Base-by-base conservation (phyloP, 1,140 invertebrate species). In the Cotesia typhae region DNA sequence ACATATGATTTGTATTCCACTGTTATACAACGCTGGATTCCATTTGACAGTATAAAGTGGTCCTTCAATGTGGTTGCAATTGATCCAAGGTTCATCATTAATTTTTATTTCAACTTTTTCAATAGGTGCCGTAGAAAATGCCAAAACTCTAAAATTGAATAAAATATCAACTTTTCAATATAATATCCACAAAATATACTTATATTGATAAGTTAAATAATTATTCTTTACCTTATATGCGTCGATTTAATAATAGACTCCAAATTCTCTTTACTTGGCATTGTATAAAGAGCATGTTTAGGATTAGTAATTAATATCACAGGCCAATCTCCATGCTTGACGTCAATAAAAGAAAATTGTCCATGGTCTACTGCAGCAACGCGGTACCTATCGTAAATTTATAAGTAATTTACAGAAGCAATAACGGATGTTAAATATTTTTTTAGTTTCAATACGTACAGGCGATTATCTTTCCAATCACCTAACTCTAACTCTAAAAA, bases 401-500 rank as follows among this genome's bases (percentile, higher is more conserved):
- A 28, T 28, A 28, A 28, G 1, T 28, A 28, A 28, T 61, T 72
- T 17, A 57, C 75, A 51, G 10, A 60, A 47, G 10, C 5, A 47
- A 9, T 47, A 47, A 47, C 51, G 28, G 28, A 28, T 28, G 28
- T 20, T 35, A 71, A 59, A 66, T 53, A 65, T 53, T 38, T 67
- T 52, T 53, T 55, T 4, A 69, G 35, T 61, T n/a, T 51, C 4
- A 20, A 52, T 14, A 85, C 88, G 89, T 89, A 94, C 93, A 94
- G 90, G 87, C 96, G 89, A 81, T 93, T 95, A 81, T 96, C 94
- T 87, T 96, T 98, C 96, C 96, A 98, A 88, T 98, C 96, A 35
- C 92, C 95, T 52, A 98, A 87, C 88, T 98, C 96, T 59, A 98
- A 85, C 87, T 98, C 96, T 68, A 97, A 86, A 81, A 91, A 94